A percentile compares a stretch with the other conserved stretches of the same genome.
Evolutionary conservation across 2,113 vertebrate species (phyloP).

Genomic region (Marmota monax): DNA sequence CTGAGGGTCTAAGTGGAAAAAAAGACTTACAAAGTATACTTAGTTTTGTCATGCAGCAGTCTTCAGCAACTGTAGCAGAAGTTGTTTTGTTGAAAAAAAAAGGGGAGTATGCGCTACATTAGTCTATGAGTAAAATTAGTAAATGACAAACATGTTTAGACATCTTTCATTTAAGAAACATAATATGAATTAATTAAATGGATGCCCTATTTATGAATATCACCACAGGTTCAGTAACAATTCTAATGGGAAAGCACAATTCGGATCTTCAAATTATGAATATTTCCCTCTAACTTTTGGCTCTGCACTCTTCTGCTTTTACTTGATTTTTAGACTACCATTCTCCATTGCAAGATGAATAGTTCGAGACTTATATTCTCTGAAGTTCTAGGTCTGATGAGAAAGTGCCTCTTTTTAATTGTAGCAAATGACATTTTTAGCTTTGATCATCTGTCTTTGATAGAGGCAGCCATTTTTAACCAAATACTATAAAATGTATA

Average conservation of each 20-base stretch:
- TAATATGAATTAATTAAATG: background rate
- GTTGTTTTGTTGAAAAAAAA: background rate
- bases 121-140: background rate
- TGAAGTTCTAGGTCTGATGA: background rate
- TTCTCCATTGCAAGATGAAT: background rate
- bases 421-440: background rate
- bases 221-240: background rate
- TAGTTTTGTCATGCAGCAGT: background rate
- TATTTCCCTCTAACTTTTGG: background rate
- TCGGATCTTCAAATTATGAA: background rate
- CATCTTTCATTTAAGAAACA: background rate
- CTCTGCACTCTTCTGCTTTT: background rate
- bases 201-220: background rate
- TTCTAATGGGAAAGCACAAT: background rate
- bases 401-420: background rate
- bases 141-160: background rate
- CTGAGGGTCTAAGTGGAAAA: background rate
- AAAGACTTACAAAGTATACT: background rate
- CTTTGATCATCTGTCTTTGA: background rate
- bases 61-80: background rate
- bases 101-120: no score
- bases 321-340: background rate
- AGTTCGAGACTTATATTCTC: background rate
- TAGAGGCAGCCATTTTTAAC: background rate
- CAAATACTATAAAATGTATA: background rate